Evolutionary conservation across 1,140 invertebrate species (phyloP), one percentile per base, ranked within the genome.

Genomic region (Argopecten irradians): DNA sequence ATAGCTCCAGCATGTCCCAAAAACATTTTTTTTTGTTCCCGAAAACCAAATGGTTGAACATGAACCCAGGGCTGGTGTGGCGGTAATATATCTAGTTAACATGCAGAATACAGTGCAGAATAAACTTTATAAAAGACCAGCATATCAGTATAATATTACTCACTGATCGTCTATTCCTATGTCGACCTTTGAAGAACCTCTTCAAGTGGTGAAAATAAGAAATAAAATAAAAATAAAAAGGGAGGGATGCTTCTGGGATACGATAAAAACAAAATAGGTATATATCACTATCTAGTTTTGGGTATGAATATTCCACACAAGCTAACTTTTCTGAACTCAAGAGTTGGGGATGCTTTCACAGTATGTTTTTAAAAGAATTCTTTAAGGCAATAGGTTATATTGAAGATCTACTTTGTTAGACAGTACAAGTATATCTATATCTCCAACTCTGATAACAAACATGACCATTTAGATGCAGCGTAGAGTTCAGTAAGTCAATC

Each of bases 171-270:
- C 87, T 87, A 83, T 90, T 90, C 85, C 41, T 88, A 84, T 88
- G 87, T 85, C 89, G 84, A 86, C 83, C 87, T 43, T 84, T 91
- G 89, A 87, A 88, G 71, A 83, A 85, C 88, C 85, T 86, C 87
- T 88, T 88, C 28, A 43, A 46, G 87, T 84, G 83, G 55, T 71
- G 55, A 71, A 71, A 71, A 71, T 71, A 71, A 55, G 43, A 55
- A 55, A 55, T 55, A 19, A 71, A 71, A 71, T 46, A 46, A 46
- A 46, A 46, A 46, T 71, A 71, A 71, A 71, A 71, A 16, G 22
- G n/a, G 55, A 46, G 13, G 43, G 22, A 71, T 71, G n/a, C 16
- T 71, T 71, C 55, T 71, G 55, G 55, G 55, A 71, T 71, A 71
- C n/a, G 28, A 71, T 71, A 71, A 71, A 71, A 71, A 71, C 55